A percentile compares a stretch with the other conserved stretches of the same genome.
Conservation (phyloP, 92 coral and sea anemone genomes). For the Actinernus sp. region DNA sequence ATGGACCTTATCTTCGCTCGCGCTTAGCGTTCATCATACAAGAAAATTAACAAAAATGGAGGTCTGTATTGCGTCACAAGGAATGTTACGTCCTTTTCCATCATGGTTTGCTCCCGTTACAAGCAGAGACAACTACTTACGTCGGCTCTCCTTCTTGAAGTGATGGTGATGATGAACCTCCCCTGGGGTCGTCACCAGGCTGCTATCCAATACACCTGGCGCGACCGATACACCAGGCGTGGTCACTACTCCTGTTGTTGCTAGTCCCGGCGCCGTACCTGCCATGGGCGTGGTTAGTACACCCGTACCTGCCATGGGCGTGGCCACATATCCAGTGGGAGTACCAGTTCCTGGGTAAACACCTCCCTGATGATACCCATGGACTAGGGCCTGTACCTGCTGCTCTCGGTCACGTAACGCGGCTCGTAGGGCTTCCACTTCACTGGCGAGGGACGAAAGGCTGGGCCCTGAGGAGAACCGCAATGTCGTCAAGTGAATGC, state of each 20-base stretch:
- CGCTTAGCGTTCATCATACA: no score
- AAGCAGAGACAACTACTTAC: slow-evolving; percentile 6
- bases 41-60: no score
- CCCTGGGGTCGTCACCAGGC: slow-evolving; percentile 35
- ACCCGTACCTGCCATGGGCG: slow-evolving; percentile 6
- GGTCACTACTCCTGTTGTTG: not conserved
- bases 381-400: slow-evolving; percentile 63
- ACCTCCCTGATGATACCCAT: slow-evolving; percentile 7
- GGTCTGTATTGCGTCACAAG: no score
- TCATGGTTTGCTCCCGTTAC: not conserved
- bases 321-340: not conserved
- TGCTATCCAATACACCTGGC: slow-evolving; percentile 8
- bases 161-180: slow-evolving; percentile 87
- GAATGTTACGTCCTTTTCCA: no score
- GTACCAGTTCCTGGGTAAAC: slow-evolving; percentile 20
- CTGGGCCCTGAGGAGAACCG: no score
- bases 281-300: slow-evolving; percentile 3
- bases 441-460: slow-evolving; percentile 73
- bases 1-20: no score
- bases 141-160: slow-evolving; percentile 36
- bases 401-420: slow-evolving; percentile 73
- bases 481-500: no score
- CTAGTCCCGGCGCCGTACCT: not conserved
- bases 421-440: slow-evolving; percentile 77
- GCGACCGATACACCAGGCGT: slow-evolving; percentile 24